Base-by-base conservation (phyloP, 2,797 vertebrate species). In the Mareca strepera region DNA sequence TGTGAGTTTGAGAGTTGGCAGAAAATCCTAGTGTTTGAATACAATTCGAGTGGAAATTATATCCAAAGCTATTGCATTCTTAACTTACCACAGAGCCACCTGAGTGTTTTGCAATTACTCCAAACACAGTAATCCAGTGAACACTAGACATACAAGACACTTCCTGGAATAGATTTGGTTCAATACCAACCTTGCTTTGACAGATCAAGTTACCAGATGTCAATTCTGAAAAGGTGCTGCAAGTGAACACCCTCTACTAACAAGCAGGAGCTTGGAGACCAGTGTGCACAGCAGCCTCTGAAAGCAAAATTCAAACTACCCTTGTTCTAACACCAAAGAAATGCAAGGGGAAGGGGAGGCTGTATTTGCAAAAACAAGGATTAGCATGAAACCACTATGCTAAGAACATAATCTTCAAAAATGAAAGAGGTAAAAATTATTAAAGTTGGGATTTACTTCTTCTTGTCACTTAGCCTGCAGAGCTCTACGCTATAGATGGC, bases 151-250 rank as follows among this genome's bases (percentile, higher is more conserved):
- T 60, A 90, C 53, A 74, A 66, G 33, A 68, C 91, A 77, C 80
- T 92, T 86, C 58, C 64, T 82, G 48, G 56, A 93, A 86, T 26
- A 86, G 53, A 92, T 35, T 60, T 84, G 48, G 53, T 88, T 90
- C 82, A 77, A 76, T 31, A 91, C 74, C 70, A 92, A 43, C 56
- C 62, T 87, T 93, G 53, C 62, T 94, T 90, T 86, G 41, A 88
- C 72, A 93, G 74, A 85, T 92, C 80, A 93, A 82, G 64, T 94
- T 93, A 92, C 70, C 50, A 94, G 75, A 86, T 82, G 67, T 86
- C 87, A 92, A 31, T 67, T 86, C 52, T 69, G 73, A 91, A 37
- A 79, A 86, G 59, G 41, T 66, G 83, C 62, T 7, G 1, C 17
- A 85, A 76, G n/a, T 59, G 69, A 93, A 90, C 39, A 75, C 59